Evolutionary conservation across 2,797 vertebrate genomes (phyloP), one percentile per base, ranked within the genome.

Genomic region (Chaetodon trifasciatus): DNA sequence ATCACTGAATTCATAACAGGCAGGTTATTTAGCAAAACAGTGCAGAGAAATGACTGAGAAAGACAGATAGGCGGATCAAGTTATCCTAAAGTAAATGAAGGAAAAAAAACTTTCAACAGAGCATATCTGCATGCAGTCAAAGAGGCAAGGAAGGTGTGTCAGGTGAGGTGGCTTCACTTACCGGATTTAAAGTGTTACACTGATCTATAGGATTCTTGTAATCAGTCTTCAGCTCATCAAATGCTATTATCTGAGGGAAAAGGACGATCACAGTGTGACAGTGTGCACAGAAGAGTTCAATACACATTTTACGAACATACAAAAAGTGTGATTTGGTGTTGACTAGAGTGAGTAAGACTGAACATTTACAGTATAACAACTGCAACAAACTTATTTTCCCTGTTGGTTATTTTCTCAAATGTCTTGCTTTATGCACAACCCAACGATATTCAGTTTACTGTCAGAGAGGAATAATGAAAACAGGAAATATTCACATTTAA

Each of bases 161-260:
- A 9, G 60, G 62, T 5, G 55, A 6, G 2, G 21, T 8, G 58
- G 55, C 0, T 32, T 52, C 71, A 97, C 98, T 98, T 96, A 99
- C 98, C 93, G 98, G 98, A 93, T 99, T 99, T 93, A 99, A 96
- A 49, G 98, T 99, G 93, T 99, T 99, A 95, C 98, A 99, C 73
- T 99, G 98, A 95, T 99, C 98, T 96, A 99, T 99, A 81, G 98
- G 98, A 90, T 99, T 99, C 96, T 99, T 99, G 97, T 99, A 99
- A 90, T 99, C 98, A 0, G 98, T 99, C 96, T 99, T 99, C 96
- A 99, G 93, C 84, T 99, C 98, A 94, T 99, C 98, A 74, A 99
- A 99, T 23, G 98, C 98, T 90, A 99, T 99, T 92, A 99, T 99
- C 98, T 99, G 93, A 28, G 75, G 76, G 60, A 40, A 32, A 32